phyloP scores from a whole-genome alignment of 2,113 vertebrate genomes.

The Catharus fuscescens region DNA sequence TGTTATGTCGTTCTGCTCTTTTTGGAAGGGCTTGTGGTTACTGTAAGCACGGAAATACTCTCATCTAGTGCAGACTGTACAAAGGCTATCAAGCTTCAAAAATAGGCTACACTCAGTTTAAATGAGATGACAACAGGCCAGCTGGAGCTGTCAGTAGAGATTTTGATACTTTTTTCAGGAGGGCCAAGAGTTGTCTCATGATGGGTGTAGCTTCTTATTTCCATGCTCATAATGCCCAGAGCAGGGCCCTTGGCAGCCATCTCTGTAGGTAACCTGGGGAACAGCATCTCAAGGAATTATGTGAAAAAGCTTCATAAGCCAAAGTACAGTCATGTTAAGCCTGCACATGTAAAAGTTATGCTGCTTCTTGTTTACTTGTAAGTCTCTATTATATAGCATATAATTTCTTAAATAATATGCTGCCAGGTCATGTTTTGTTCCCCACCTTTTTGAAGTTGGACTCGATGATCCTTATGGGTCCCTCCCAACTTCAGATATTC shows the following conservation, averaged over 20 bases:
- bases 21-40: background rate
- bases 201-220: rapidly evolving
- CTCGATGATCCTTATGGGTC: background rate
- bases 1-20: background rate
- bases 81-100: background rate
- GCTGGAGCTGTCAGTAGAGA: background rate
- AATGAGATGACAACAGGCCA: background rate
- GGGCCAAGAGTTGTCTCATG: background rate
- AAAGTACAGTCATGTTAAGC: background rate
- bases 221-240: background rate
- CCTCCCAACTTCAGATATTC: background rate
- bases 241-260: rapidly evolving
- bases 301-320: background rate
- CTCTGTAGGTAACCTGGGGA: background rate
- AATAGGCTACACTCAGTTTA: background rate
- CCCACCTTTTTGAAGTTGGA: background rate
- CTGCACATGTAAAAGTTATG: background rate
- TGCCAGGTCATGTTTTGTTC: background rate
- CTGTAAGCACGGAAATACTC: background rate
- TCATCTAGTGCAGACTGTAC: background rate
- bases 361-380: background rate
- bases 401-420: background rate
- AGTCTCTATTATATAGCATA: background rate
- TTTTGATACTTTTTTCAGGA: background rate
- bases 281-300: background rate